These are phyloP conservation scores for Bombus ignitus DNA, from an alignment of 1,140 invertebrate genomes.

Conservation along the genomic window DNA sequence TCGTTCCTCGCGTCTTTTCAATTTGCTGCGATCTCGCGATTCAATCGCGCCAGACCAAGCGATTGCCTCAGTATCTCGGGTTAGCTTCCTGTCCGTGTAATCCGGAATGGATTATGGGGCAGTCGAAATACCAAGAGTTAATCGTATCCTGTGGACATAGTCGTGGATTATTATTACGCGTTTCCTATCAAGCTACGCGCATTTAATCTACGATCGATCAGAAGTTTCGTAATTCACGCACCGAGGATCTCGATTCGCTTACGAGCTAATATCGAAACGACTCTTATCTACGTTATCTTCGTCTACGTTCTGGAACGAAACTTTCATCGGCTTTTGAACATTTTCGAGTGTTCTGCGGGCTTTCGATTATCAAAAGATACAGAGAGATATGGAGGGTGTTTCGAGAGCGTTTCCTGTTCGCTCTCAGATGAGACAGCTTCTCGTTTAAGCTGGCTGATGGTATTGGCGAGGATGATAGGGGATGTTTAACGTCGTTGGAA, in stretches of 20 bases:
- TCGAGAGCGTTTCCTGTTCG: not conserved
- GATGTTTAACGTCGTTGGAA: not conserved
- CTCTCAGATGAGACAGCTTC: not conserved
- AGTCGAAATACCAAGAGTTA: conserved; percentile 71
- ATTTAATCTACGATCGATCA: not conserved
- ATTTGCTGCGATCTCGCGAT: conserved; percentile 1
- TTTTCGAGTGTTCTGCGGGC: not conserved
- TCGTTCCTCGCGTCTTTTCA: conserved; percentile 1
- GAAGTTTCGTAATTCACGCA: conserved; percentile 37
- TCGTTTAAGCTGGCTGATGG: not conserved
- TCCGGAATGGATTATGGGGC: conserved; percentile 69
- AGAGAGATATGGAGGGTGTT: not conserved
- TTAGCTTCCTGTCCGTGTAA: conserved; percentile 63
- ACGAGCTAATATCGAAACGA: conserved; percentile 34
- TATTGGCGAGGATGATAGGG: not conserved
- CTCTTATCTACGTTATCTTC: conserved; percentile 27
- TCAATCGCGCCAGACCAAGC: conserved; percentile 5
- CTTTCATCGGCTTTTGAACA: not conserved
- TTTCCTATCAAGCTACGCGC: conserved; percentile 43
- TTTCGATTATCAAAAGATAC: conserved; percentile 19
- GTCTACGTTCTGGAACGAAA: not conserved
- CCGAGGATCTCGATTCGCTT: conserved; percentile 38
- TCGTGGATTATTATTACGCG: conserved; percentile 67
- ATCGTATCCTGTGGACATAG: conserved; percentile 67
- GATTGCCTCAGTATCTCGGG: conserved; percentile 28